Evolutionary conservation across 2,888 invertebrate genomes (phyloP), one percentile per base, ranked within the genome.

Genomic region (Sicus ferrugineus): DNA sequence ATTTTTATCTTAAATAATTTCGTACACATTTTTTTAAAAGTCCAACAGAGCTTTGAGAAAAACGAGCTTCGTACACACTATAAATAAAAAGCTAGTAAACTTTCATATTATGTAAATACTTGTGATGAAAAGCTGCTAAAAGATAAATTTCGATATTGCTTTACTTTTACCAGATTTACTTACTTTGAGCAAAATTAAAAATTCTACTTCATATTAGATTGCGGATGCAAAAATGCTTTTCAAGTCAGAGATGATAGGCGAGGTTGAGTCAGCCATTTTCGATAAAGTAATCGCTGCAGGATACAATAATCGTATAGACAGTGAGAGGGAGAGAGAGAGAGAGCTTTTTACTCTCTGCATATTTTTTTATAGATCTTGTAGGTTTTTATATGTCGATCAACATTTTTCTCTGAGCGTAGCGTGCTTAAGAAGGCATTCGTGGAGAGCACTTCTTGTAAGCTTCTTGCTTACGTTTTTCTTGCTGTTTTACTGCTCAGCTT

Each of bases 371-470:
- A 11, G 7, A 9, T 38, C 38, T 42, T 19, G 11, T 19, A 28
- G 59, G 63, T 50, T 68, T 71, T 62, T 19, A n/a, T n/a, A n/a
- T n/a, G n/a, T 28, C 34, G 70, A 71, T 66, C 3, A 4, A 42
- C n/a, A 42, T 16, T 42, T 61, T 26, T 31, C 3, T 61, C 26
- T 26, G 16, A 61, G 23, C 16, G 23, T 26, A 59, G 19, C 19
- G 3, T 21, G 23, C 26, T 26, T 54, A 16, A 38, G 21, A 61
- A 61, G 16, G 16, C 26, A 23, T 61, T 61, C 23, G 38, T 23
- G 26, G 38, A n/a, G n/a, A 61, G 21, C 34, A 59, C 34, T 34
- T 34, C 34, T 34, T n/a, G 16, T 54, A 5, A 11, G 7, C 14
- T 14, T 26, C 26, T 26, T 26, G 5, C 3, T 23, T 16, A 9